Percentiles rank a stretch among this genome's conserved stretches.
Conservation (phyloP, 2,888 invertebrate species). For the Strigamia crassipes region DNA sequence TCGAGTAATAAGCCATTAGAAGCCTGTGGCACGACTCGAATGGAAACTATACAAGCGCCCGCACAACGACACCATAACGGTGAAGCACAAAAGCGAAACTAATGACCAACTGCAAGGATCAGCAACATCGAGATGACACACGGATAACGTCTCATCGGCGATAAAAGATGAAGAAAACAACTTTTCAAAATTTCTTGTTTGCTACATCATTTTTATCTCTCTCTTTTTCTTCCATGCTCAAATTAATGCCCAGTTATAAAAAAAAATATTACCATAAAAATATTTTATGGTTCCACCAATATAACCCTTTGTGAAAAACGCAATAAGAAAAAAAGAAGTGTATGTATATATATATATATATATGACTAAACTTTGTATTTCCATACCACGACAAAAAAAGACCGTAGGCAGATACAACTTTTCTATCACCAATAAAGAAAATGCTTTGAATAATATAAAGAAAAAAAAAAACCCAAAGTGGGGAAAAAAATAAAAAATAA, state of each 20-base stretch:
- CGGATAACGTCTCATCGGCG: conserved; percentile 38
- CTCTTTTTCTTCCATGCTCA: not conserved
- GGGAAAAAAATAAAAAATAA: not conserved
- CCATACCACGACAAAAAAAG: conserved; percentile 6
- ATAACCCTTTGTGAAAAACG: not conserved
- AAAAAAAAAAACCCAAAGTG: not conserved
- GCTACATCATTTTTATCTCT: not conserved
- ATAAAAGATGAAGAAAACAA: conserved; percentile 26
- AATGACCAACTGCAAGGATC: conserved; percentile 38
- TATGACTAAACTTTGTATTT: conserved; percentile 24
- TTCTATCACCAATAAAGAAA: conserved; percentile 23
- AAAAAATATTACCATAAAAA: not conserved
- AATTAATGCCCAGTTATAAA: not conserved
- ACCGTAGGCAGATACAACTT: not conserved
- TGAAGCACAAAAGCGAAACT: conserved; percentile 27
- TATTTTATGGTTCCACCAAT: not conserved
- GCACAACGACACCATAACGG: conserved; percentile 37
- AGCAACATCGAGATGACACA: conserved; percentile 27
- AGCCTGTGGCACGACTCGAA: conserved; percentile 41
- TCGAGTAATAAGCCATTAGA: conserved; percentile 38
- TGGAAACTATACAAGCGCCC: conserved; percentile 12
- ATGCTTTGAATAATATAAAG: conserved; percentile 30
- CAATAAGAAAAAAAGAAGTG: not conserved
- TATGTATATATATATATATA: too few species aligned
- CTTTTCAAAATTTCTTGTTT: not conserved